Conservation (phyloP, 2,797 vertebrate genomes). For the Sebastes baramenuke region DNA sequence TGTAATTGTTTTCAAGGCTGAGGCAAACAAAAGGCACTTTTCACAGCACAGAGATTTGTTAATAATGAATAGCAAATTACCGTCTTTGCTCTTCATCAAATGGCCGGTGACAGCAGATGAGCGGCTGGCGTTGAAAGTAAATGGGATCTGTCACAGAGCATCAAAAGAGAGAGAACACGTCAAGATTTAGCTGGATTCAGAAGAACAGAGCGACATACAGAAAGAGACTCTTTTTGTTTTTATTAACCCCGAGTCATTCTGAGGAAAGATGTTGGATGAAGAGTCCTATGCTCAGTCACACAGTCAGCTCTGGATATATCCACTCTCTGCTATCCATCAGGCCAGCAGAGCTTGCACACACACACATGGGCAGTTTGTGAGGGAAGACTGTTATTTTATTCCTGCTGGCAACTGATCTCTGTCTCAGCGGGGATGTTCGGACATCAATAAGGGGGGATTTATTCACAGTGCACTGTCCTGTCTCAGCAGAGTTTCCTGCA, state of each 20-base stretch:
- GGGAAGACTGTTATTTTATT: conserved; percentile 23
- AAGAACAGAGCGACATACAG: not conserved
- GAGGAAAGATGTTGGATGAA: conserved; percentile 11
- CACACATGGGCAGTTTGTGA: conserved; percentile 15
- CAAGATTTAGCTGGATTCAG: not conserved
- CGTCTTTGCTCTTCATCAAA: conserved; percentile 65
- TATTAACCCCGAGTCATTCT: conserved; percentile 27
- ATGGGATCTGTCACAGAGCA: conserved; percentile 57
- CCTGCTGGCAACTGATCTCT: conserved; percentile 37
- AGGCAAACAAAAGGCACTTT: conserved; percentile 57
- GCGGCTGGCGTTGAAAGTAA: conserved; percentile 54
- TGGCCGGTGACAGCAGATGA: conserved; percentile 55
- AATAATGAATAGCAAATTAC: conserved; percentile 67
- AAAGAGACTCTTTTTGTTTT: conserved; percentile 10
- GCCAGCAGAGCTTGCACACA: conserved; percentile 33
- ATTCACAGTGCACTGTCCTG: conserved; percentile 9
- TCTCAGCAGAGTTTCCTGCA: not conserved
- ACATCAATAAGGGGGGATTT: conserved; percentile 21
- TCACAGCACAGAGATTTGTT: conserved; percentile 62
- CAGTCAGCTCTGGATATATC: not conserved
- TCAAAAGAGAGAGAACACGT: conserved; percentile 26
- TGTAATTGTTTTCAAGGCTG: conserved; percentile 59
- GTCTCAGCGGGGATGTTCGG: conserved; percentile 18
- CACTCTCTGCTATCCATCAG: not conserved
- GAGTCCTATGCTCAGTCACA: conserved; percentile 13